Evolutionary conservation across 2,888 invertebrate species (phyloP), one percentile per base, ranked within the genome.

Genomic region (Acanthosepion esculentum): DNA sequence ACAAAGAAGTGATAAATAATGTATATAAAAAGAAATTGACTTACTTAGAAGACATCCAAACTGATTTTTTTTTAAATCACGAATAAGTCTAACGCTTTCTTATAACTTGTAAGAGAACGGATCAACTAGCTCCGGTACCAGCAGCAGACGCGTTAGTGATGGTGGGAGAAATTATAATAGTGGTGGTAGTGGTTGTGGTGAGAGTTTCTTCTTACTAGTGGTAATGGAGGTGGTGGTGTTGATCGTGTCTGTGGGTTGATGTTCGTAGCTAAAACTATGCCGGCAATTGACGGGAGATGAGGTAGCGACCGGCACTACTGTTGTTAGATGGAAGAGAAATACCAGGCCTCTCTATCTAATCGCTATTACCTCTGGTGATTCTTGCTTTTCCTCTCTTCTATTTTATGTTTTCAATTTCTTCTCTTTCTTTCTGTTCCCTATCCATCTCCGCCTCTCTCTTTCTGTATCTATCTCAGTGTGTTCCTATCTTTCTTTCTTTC

Each of bases 61-160:
- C 48, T 15, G 48, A 93, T 93, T 93, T 93, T 29, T 93, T 93
- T n/a, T 29, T 41, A 15, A 26, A 12, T 12, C 18, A 12, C 15
- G 26, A 93, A 48, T 48, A 93, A 50, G 93, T 48, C 48, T 93
- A 53, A 59, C 78, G n/a, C 78, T n/a, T 78, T 78, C n/a, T n/a
- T 78, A 78, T 15, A 78, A 78, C n/a, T 78, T 33, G 15, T 78
- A n/a, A 78, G n/a, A 78, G n/a, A 78, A n/a, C n/a, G n/a, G 41
- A n/a, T 33, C 78, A n/a, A 12, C n/a, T 78, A 33, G n/a, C n/a
- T 78, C n/a, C n/a, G n/a, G 78, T 33, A 78, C 78, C 78, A 78
- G n/a, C n/a, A n/a, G 78, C n/a, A n/a, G 78, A 78, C 15, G 78
- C 15, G n/a, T n/a, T 12, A 78, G n/a, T n/a, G 78, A 78, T 78